Evolutionary conservation across 2,797 vertebrate species (phyloP), one percentile per base, ranked within the genome.

Genomic region (Coranthus polyacanthus): DNA sequence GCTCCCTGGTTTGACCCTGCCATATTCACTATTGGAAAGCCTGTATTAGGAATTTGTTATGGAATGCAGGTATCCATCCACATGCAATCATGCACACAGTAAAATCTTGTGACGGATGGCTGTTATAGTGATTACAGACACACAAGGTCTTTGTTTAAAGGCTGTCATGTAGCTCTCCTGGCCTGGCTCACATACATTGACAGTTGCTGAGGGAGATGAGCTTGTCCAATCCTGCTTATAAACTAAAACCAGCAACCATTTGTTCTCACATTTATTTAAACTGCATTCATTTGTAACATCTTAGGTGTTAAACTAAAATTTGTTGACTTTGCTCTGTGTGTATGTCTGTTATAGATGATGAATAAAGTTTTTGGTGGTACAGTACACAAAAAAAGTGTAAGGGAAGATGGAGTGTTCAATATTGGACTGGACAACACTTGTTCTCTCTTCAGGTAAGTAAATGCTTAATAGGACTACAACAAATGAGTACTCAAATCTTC

Each of bases 311-410:
- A n/a, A n/a, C 12, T 2, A 52, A 10, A 15, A 42, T 2, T 17
- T 55, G 4, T 55, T 68, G 50, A 71, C 36, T 41, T 10, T 56
- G 32, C n/a, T 57, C 1, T 57, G 1, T 73, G 36, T 74, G n/a
- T n/a, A n/a, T 51, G 44, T 18, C 43, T 75, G 9, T 83, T 83
- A 32, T 90, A 99, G 98, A 98, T 99, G 98, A 97, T 99, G 97
- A 99, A 98, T 86, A 99, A 99, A 80, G 98, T 99, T 4, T 99
- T 99, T 89, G 97, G 97, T 9, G 98, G 98, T 5, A 97, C 97
- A 0, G 98, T 99, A 34, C 96, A 99, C 93, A 98, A 96, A 90
- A 99, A 99, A 87, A 96, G 92, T 59, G 95, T 98, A 1, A 88
- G 98, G 89, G 98, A 99, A 90, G 97, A 99, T 17, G 98, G 98